Conservation (phyloP, 2,797 vertebrate species). For the Darevskia nairensis region DNA sequence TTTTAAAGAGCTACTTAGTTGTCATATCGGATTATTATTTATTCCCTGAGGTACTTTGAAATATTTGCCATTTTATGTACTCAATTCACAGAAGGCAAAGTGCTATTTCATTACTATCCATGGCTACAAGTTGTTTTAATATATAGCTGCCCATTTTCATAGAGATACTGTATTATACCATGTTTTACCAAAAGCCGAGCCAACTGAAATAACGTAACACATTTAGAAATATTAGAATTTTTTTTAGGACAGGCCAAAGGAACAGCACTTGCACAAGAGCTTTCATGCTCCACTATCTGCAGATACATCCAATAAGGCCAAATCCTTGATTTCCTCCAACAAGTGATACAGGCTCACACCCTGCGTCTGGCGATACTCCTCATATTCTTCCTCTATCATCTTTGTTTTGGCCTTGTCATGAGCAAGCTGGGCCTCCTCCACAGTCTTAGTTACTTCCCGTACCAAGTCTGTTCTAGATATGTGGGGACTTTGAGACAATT, state of each 20-base stretch:
- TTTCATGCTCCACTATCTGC: slow-evolving; percentile 51
- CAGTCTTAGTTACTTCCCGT: slow-evolving; percentile 87
- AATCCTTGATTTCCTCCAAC: slow-evolving; percentile 90
- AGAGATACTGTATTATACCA: not conserved
- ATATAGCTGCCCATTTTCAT: not conserved
- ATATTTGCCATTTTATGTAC: not conserved
- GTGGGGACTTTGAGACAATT: slow-evolving; percentile 27
- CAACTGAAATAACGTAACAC: slow-evolving; percentile 9
- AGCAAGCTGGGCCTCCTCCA: slow-evolving; percentile 83
- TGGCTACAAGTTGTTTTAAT: not conserved
- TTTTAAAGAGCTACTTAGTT: not conserved
- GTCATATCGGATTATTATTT: not conserved
- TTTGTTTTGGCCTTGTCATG: slow-evolving; percentile 72
- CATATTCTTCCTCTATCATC: slow-evolving; percentile 79
- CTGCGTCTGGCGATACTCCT: slow-evolving; percentile 88
- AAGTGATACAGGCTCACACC: slow-evolving; percentile 87
- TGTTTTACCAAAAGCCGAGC: slow-evolving; percentile 46
- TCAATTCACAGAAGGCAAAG: not conserved
- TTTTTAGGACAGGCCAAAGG: not conserved
- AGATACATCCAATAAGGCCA: slow-evolving; percentile 85
- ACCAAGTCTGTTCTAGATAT: slow-evolving; percentile 75
- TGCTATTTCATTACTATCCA: not conserved
- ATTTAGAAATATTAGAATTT: slow-evolving; percentile 26
- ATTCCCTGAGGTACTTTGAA: not conserved
- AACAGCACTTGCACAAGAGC: accelerated